Evolutionary conservation across 1,140 invertebrate species (phyloP).

Genomic region (Neodiprion lecontei): DNA sequence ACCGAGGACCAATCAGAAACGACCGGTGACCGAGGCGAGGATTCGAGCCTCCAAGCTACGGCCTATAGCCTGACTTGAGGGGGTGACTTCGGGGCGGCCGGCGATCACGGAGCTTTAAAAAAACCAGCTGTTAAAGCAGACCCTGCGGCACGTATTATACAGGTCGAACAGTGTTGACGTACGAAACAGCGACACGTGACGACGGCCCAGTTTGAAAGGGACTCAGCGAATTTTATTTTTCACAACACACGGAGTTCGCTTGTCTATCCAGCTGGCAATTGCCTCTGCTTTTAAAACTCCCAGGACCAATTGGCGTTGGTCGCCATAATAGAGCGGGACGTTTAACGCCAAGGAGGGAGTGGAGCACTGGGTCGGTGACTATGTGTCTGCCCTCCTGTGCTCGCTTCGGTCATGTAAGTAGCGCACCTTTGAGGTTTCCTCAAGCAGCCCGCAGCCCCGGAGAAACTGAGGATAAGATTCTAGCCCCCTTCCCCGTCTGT

Average conservation of each 20-base stretch:
- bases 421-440: conserved; percentile 1
- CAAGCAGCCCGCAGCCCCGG: background rate
- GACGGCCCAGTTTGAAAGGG: background rate
- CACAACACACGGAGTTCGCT: background rate
- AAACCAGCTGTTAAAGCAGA: background rate
- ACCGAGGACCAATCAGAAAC: background rate
- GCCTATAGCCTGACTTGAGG: background rate
- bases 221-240: background rate
- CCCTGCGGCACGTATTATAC: background rate
- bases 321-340: background rate
- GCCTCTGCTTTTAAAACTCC: too few relatives aligned
- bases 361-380: conserved; percentile 1
- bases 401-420: too few relatives aligned
- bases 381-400: background rate
- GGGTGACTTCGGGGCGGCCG: too few relatives aligned
- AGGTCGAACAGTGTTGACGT: background rate
- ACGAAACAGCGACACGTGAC: background rate
- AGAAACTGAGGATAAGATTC: background rate
- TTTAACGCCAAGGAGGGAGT: background rate
- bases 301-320: too few relatives aligned
- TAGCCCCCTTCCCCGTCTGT: too few relatives aligned
- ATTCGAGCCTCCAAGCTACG: background rate
- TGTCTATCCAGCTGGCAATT: background rate
- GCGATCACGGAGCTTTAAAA: background rate
- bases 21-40: background rate